Conservation (phyloP, 1,140 invertebrate species). For the Trialeurodes vaporariorum region DNA sequence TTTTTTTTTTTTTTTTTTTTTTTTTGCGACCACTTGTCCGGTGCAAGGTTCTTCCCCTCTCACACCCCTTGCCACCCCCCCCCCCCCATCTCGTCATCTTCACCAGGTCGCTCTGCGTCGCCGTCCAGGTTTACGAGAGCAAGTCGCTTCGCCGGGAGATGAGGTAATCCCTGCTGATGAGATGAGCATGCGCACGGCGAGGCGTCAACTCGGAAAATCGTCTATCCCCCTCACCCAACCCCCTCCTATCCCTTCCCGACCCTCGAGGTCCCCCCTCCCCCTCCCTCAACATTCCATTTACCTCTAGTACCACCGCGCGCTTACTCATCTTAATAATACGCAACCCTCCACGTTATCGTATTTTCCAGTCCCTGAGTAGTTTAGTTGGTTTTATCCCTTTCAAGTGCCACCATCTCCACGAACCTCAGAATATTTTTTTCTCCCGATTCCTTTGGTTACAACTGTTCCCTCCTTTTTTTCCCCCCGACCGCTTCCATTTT, state of each 20-base stretch:
- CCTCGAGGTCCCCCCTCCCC: too few relatives aligned
- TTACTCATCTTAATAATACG: slow-evolving; percentile 1
- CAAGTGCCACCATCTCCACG: neutral
- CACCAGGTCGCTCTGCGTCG: neutral
- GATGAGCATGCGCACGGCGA: neutral
- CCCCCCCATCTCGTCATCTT: too few relatives aligned
- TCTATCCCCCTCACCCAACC: too few relatives aligned
- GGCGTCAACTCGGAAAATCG: neutral
- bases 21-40: too few relatives aligned
- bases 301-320: neutral
- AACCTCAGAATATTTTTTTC: too few relatives aligned
- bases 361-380: neutral
- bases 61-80: too few relatives aligned
- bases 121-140: neutral
- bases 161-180: neutral
- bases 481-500: too few relatives aligned
- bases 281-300: neutral
- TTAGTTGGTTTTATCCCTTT: neutral
- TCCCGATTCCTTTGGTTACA: too few relatives aligned
- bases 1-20: too few relatives aligned
- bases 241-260: too few relatives aligned
- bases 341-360: neutral
- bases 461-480: too few relatives aligned
- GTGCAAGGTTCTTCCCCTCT: too few relatives aligned
- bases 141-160: neutral